Percentiles rank a stretch among this genome's conserved stretches.
phyloP scores from a whole-genome alignment of 2,113 vertebrate genomes.

The Takifugu flavidus region DNA sequence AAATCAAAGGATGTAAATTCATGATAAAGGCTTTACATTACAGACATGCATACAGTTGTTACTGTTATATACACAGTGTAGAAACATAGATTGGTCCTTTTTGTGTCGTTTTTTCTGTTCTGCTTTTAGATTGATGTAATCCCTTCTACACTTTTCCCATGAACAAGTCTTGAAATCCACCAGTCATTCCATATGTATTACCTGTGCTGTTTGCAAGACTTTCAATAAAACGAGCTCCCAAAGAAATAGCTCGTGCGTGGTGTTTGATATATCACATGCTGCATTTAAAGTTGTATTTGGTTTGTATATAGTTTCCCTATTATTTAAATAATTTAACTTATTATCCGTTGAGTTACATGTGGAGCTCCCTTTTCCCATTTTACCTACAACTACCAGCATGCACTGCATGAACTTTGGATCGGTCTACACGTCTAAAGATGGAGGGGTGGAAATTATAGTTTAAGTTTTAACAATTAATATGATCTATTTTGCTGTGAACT shows the following conservation, averaged over 20 bases:
- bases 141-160: constrained; percentile 47
- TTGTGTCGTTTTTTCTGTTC: constrained; percentile 28
- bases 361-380: neutral
- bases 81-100: constrained; percentile 32
- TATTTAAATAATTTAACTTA: too few species aligned
- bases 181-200: constrained; percentile 56
- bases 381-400: constrained; percentile 55
- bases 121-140: constrained; percentile 43
- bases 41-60: constrained; percentile 20
- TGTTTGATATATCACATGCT: too few species aligned
- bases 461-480: too few species aligned
- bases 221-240: constrained; percentile 64
- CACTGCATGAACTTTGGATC: constrained; percentile 40
- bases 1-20: constrained; percentile 13
- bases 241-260: neutral
- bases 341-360: too few species aligned
- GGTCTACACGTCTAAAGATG: constrained; percentile 9
- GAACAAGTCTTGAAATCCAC: constrained; percentile 43
- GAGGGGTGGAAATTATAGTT: constrained; percentile 7
- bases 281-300: too few species aligned
- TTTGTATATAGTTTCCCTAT: too few species aligned
- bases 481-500: too few species aligned
- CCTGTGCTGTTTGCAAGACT: constrained; percentile 66
- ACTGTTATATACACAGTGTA: constrained; percentile 23
- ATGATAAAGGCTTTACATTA: constrained; percentile 46